phyloP scores from a whole-genome alignment of 2,113 vertebrate species.

The Scartelaos histophorus region DNA sequence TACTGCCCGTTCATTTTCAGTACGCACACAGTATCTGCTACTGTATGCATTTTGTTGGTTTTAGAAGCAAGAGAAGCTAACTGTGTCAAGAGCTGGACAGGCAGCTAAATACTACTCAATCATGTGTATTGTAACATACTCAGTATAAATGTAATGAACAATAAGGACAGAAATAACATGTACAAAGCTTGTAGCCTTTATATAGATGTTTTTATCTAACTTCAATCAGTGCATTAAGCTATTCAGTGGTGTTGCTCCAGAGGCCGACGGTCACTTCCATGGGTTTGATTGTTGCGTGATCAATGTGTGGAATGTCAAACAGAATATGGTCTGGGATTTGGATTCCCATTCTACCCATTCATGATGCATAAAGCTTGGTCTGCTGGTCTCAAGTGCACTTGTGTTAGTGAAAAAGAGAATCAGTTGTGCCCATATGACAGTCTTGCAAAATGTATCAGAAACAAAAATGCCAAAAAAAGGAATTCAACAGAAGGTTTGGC shows the following conservation, averaged over 20 bases:
- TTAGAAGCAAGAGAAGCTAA: conserved; percentile 62
- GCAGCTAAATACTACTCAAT: conserved; percentile 65
- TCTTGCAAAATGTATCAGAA: conserved; percentile 37
- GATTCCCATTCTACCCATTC: conserved; percentile 34
- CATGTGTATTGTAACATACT: conserved; percentile 42
- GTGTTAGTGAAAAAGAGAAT: conserved; percentile 37
- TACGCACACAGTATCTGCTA: conserved; percentile 43
- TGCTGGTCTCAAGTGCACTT: conserved; percentile 71
- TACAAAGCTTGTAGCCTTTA: conserved; percentile 66
- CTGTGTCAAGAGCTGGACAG: conserved; percentile 49
- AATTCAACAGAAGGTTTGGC: conserved; percentile 8
- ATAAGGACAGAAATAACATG: conserved; percentile 48
- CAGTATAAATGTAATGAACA: conserved; percentile 48
- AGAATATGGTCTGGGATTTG: conserved; percentile 43
- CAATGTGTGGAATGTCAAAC: conserved; percentile 55
- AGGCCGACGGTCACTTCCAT: conserved; percentile 35
- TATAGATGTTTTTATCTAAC: conserved; percentile 50
- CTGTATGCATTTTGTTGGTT: conserved; percentile 43
- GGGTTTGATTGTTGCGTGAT: conserved; percentile 57
- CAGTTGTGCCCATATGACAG: conserved; percentile 42
- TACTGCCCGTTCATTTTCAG: conserved; percentile 26
- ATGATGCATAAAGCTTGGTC: conserved; percentile 45
- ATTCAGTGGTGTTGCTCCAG: conserved; percentile 48
- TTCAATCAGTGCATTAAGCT: conserved; percentile 75
- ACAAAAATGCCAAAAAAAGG: conserved; percentile 27